These are phyloP conservation scores for Ictalurus furcatus DNA, from an alignment of 2,113 vertebrate genomes.

Conservation along the genomic window DNA sequence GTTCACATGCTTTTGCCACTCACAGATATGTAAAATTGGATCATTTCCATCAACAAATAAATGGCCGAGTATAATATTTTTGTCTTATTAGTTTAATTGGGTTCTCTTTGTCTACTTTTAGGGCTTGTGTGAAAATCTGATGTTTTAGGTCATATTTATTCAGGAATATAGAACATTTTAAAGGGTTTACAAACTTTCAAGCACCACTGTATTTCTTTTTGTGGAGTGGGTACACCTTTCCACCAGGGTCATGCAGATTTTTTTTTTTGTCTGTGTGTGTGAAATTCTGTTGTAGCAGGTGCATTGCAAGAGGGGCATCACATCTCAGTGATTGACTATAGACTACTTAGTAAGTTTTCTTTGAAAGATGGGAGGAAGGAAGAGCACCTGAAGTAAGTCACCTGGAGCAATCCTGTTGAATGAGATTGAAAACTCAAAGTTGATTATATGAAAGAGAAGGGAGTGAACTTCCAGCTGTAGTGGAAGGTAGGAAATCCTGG, in stretches of 20 bases:
- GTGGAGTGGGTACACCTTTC: constrained; percentile 70
- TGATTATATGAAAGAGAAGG: constrained; percentile 4
- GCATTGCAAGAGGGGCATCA: constrained; percentile 68
- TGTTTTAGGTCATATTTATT: no score
- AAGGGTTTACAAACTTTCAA: no score
- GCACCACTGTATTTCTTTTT: neutral
- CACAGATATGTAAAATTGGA: no score
- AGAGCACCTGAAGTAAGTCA: constrained; percentile 78
- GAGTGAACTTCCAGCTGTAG: neutral
- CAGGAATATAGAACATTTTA: neutral
- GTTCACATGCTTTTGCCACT: no score
- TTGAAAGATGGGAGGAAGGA: constrained; percentile 72
- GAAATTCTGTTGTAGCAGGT: constrained; percentile 75
- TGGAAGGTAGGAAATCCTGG: neutral
- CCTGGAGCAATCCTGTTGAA: constrained; percentile 20
- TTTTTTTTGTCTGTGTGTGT: constrained; percentile 56
- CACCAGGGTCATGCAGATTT: constrained; percentile 66
- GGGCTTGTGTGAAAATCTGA: no score
- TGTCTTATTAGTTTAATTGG: no score
- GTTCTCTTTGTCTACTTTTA: no score
- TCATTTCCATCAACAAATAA: no score
- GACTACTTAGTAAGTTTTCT: constrained; percentile 69
- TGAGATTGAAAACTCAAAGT: constrained; percentile 12
- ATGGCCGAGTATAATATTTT: no score
- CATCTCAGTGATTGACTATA: constrained; percentile 75